phyloP scores from a whole-genome alignment of 2,113 vertebrate genomes.

The Garra rufa region DNA sequence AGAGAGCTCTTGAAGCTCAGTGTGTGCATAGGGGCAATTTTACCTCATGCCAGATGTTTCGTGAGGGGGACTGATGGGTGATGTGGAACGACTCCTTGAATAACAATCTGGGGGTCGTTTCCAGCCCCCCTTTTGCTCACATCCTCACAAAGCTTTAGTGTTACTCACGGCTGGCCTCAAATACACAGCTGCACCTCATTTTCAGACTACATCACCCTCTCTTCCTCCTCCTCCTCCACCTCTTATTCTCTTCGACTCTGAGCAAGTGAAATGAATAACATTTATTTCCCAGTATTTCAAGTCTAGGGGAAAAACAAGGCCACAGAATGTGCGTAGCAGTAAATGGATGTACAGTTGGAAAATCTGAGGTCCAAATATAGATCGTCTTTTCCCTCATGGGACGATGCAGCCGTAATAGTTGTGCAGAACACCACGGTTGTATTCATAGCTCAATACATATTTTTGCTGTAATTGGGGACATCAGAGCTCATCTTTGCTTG shows the following conservation, averaged over 20 bases:
- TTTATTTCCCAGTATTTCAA: conserved; percentile 55
- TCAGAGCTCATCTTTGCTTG: conserved; percentile 16
- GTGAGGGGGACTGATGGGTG: conserved; percentile 2
- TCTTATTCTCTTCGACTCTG: conserved; percentile 55
- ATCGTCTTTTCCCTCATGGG: conserved; percentile 20
- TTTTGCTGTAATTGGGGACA: conserved; percentile 46
- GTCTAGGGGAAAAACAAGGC: conserved; percentile 43
- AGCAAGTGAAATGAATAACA: conserved; percentile 66
- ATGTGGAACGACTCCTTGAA: conserved; percentile 31
- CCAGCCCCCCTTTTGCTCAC: background rate
- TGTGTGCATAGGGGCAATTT: conserved; percentile 26
- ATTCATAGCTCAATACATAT: conserved; percentile 42
- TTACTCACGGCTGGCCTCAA: background rate
- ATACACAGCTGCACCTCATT: conserved; percentile 47
- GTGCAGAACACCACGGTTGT: background rate
- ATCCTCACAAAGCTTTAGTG: conserved; percentile 37
- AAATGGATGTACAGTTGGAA: conserved; percentile 51
- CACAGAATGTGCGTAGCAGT: conserved; percentile 23
- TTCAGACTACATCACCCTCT: conserved; percentile 50
- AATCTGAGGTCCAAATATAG: conserved; percentile 54
- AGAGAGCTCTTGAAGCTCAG: conserved; percentile 33
- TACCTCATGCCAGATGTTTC: conserved; percentile 51
- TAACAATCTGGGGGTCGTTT: conserved; percentile 46
- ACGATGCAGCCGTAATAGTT: background rate
- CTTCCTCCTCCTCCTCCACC: conserved; percentile 49